Evolutionary conservation across 1,140 invertebrate genomes (phyloP), one percentile per base, ranked within the genome.

Genomic region (Drosophila erecta): DNA sequence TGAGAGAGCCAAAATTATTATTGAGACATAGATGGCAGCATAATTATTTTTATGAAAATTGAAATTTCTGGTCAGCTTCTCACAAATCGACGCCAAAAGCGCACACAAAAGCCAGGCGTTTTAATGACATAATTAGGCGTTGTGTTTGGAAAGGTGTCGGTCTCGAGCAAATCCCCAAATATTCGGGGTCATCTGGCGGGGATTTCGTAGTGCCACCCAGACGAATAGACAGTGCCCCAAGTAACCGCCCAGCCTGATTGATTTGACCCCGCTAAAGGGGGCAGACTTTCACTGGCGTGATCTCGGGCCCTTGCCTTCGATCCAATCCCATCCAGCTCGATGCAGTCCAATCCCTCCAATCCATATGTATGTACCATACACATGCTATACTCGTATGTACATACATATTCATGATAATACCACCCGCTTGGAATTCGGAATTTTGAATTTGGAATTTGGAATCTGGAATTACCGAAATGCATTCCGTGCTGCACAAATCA

Each of bases 71-170:
- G 12, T 2, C 62, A 65, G 62, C 17, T 65, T 66, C 61, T 35
- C 35, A 41, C 58, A 50, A 67, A 43, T 46, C 17, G 24, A 33
- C 35, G 12, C 54, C 44, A 69, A 67, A 22, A n/a, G 41, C 40
- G 15, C 30, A 35, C 57, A 35, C 14, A 54, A 78, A 67, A 69
- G 66, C 27, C 64, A 69, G 46, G 50, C 54, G 62, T 58, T 74
- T 83, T 81, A 81, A 81, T 83, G 79, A 81, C 79, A 81, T 81
- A 81, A 81, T 81, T 83, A 83, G 79, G 79, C 79, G 66, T 77
- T 51, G 50, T 69, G 81, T 58, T 67, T 65, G 37, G 77, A 80
- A 76, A 80, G 70, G 77, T 75, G 71, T 74, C 79, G 61, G 55
- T 59, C 30, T 55, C 22, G 54, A 49, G 38, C 30, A 49, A 40